Evolutionary conservation across 2,888 invertebrate genomes (phyloP).

Genomic region (Eupithecia dodoneata): DNA sequence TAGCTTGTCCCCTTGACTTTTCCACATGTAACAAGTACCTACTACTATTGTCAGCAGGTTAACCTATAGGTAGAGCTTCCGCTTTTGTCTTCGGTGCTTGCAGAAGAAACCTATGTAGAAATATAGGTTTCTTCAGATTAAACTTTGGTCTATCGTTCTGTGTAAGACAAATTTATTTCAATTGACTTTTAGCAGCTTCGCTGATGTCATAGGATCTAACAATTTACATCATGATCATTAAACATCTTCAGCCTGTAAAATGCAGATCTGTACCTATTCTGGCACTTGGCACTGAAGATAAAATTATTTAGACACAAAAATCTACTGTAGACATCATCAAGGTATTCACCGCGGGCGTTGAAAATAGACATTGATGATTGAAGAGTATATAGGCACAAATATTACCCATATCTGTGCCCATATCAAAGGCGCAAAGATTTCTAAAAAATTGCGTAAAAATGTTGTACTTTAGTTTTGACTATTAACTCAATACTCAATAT

Average conservation of each 20-base stretch:
- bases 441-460: no score
- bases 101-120: background rate
- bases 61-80: background rate
- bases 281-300: background rate
- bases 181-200: constrained; percentile 4
- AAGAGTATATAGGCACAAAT: no score
- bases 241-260: background rate
- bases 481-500: no score
- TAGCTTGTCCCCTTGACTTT: background rate
- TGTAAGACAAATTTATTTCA: background rate
- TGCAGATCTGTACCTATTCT: background rate
- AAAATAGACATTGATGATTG: no score
- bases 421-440: no score
- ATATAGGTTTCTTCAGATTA: background rate
- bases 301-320: background rate
- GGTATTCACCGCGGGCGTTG: no score
- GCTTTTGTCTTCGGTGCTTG: background rate
- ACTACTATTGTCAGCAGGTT: no score
- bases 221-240: constrained; percentile 2
- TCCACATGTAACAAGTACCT: background rate
- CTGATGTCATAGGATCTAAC: constrained; percentile 14
- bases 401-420: no score
- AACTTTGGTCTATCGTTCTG: background rate
- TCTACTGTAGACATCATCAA: background rate
- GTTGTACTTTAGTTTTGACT: no score